Evolutionary conservation across 2,797 vertebrate genomes (phyloP).

Genomic region (Esox lucius): DNA sequence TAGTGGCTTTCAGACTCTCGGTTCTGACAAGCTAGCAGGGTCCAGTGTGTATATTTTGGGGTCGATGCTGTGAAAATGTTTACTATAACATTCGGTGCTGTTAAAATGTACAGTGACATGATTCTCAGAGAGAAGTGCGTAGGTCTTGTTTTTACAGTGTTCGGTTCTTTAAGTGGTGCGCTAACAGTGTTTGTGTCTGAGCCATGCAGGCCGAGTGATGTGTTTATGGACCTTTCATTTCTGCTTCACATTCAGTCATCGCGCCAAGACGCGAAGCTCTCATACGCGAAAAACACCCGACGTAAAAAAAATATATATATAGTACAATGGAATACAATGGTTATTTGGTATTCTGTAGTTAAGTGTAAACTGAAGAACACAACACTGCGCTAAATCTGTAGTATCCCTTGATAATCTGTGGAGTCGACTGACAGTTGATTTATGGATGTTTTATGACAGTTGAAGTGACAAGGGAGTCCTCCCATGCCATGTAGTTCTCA

Average conservation of each 20-base stretch:
- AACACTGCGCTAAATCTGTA: too few relatives aligned
- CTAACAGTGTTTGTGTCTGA: conserved; percentile 35
- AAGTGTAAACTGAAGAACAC: too few relatives aligned
- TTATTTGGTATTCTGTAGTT: too few relatives aligned
- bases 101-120: conserved; percentile 38
- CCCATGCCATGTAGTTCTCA: conserved; percentile 15
- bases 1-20: conserved; percentile 18
- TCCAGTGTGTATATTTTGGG: conserved; percentile 27
- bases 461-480: conserved; percentile 25
- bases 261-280: too few relatives aligned
- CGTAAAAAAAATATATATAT: too few relatives aligned
- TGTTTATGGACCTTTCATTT: conserved; percentile 51
- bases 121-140: conserved; percentile 31
- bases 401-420: too few relatives aligned
- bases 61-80: conserved; percentile 45
- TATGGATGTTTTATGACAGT: conserved; percentile 23
- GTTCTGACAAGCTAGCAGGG: conserved; percentile 35
- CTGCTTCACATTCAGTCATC: conserved; percentile 62
- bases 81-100: conserved; percentile 41
- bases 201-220: conserved; percentile 60
- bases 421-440: conserved; percentile 25
- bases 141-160: conserved; percentile 50
- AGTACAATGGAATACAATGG: too few relatives aligned
- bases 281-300: too few relatives aligned
- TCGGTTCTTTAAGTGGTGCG: conserved; percentile 6